These are phyloP conservation scores for Hestina assimilis DNA, from an alignment of 1,140 invertebrate genomes.

Conservation along the genomic window DNA sequence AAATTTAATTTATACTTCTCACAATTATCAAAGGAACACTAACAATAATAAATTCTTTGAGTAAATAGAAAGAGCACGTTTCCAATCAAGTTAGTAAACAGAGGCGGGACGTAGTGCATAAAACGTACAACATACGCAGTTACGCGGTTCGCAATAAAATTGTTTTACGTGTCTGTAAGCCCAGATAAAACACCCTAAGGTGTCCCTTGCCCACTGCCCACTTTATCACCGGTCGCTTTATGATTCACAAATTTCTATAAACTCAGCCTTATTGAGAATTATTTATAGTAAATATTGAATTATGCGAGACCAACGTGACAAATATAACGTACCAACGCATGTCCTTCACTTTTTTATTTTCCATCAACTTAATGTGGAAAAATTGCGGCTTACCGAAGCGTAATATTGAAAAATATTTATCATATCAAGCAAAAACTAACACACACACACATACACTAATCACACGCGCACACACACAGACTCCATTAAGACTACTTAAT, in stretches of 20 bases:
- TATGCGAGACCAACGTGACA: conserved; percentile 23
- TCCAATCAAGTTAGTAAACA: conserved; percentile 74
- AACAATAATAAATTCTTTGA: conserved; percentile 58
- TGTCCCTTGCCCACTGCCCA: conserved; percentile 43
- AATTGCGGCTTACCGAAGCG: conserved; percentile 6
- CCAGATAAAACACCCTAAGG: conserved; percentile 57
- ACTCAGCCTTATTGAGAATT: conserved; percentile 26
- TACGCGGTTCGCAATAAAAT: conserved; percentile 55
- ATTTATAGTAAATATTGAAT: conserved; percentile 16
- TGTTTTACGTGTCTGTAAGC: conserved; percentile 62
- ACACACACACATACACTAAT: too few relatives aligned
- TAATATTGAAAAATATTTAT: conserved; percentile 7
- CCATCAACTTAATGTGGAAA: conserved; percentile 8
- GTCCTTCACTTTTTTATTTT: conserved; percentile 18
- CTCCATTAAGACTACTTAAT: too few relatives aligned
- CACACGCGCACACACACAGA: too few relatives aligned
- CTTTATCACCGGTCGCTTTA: conserved; percentile 64
- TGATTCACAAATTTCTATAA: conserved; percentile 73
- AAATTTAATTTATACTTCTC: conserved; percentile 9
- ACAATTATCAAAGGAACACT: conserved; percentile 36
- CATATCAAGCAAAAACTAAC: too few relatives aligned
- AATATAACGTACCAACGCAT: conserved; percentile 14
- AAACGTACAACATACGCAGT: conserved; percentile 49
- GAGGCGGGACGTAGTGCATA: conserved; percentile 37
- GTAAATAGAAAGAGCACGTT: conserved; percentile 73